Evolutionary conservation across 1,140 invertebrate genomes (phyloP), one percentile per base, ranked within the genome.

Genomic region (Agraylea sexmaculata): DNA sequence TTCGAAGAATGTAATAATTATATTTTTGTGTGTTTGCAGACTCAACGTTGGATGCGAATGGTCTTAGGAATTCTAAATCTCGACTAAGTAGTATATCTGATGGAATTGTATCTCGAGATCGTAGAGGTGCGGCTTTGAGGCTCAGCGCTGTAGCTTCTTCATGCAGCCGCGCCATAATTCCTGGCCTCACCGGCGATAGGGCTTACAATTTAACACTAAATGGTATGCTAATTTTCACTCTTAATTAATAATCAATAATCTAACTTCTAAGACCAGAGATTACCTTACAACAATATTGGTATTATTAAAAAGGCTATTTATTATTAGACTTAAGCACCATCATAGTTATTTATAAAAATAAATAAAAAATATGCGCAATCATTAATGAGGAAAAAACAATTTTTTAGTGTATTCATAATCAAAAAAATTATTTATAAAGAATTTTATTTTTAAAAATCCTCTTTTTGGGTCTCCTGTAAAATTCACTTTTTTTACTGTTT

Each of bases 141-240:
- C 45, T 62, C 19, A 56, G 62, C 10, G 62, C 56, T 3, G 59
- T 66, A 28, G 46, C 60, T 4, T 58, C 59, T 18, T 59, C 64
- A 11, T 73, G 71, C 51, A 61, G 65, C 48, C 53, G 69, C 34
- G 32, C 51, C 30, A 53, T 64, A 18, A 25, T 50, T 22, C 65
- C 66, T 11, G 70, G 68, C 30, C 40, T 61, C 4, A 55, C 49
- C 23, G 68, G 66, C 0, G 62, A 64, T 38, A 64, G 59, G 50
- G 66, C 68, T 2, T 71, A 69, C 46, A 72, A 72, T 54, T 65
- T 73, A 39, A 66, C 62, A 1, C 46, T 54, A 16, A 66, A 66
- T 37, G 62, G 64, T 66, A 46, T 27, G 37, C 16, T 7, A 32
- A 6, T 12, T 13, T 6, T 13, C 8, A n/a, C 31, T 8, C 8